Percentiles rank a stretch among this genome's conserved stretches.
Evolutionary conservation across 2,888 invertebrate species (phyloP).

Genomic region (Micoletzkya japonica): DNA sequence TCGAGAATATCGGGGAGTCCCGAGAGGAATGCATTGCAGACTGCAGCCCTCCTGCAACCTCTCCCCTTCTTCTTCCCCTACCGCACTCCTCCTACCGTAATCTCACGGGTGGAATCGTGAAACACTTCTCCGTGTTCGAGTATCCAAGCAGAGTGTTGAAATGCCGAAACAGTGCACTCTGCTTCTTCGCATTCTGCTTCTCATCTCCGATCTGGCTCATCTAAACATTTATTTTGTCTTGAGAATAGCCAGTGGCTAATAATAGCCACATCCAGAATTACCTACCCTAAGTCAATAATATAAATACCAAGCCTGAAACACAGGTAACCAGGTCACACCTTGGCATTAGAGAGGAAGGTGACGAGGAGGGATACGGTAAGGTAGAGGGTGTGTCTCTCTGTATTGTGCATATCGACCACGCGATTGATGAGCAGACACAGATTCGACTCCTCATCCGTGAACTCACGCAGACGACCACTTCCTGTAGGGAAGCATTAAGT

Average conservation of each 20-base stretch:
- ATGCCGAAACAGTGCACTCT: constrained; percentile 86
- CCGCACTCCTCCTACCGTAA: constrained; percentile 72
- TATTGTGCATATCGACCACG: constrained; percentile 88
- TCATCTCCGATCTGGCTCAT: constrained; percentile 51
- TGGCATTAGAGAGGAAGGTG: constrained; percentile 68
- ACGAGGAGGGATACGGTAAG: constrained; percentile 90
- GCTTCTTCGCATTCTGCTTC: constrained; percentile 66
- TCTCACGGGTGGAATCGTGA: constrained; percentile 85
- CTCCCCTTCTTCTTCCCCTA: not conserved
- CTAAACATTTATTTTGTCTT: constrained; percentile 1
- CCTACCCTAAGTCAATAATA: not conserved
- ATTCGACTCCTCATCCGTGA: constrained; percentile 81
- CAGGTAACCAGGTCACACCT: constrained; percentile 5
- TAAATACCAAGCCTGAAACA: not conserved
- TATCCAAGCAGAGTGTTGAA: constrained; percentile 89
- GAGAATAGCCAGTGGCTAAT: not conserved
- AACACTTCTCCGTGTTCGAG: constrained; percentile 84
- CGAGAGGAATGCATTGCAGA: constrained; percentile 91
- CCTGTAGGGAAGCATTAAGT: not conserved
- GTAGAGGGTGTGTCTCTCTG: constrained; percentile 92
- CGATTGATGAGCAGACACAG: constrained; percentile 81
- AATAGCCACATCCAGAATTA: not conserved
- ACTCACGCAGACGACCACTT: constrained; percentile 78
- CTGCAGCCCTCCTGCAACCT: constrained; percentile 78
- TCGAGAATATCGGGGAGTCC: constrained; percentile 86